A percentile compares a stretch with the other conserved stretches of the same genome.
Conservation (phyloP, 2,113 vertebrate genomes). For the Lonchura striata region DNA sequence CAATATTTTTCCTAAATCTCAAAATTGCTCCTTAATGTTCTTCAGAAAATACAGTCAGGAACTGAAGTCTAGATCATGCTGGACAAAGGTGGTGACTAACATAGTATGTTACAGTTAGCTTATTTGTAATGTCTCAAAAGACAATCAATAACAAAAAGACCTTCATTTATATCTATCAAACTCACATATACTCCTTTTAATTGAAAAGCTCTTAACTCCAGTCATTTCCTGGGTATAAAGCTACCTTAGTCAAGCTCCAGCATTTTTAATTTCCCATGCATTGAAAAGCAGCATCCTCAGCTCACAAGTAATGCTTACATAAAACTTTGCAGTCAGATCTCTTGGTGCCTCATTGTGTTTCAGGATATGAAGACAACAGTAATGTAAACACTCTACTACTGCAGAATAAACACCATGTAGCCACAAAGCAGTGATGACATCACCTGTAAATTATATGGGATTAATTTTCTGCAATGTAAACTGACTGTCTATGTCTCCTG, state of each 20-base stretch:
- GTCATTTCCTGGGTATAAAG: constrained; percentile 36
- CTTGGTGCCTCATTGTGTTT: constrained; percentile 9
- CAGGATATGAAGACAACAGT: constrained; percentile 41
- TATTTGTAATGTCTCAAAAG: constrained; percentile 17
- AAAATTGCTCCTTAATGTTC: not conserved
- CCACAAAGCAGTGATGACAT: constrained; percentile 11
- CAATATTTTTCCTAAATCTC: not conserved
- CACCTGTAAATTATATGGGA: not conserved
- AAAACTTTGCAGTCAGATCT: not conserved
- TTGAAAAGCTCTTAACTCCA: constrained; percentile 56
- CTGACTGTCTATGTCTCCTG: not conserved
- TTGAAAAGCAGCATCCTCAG: constrained; percentile 21
- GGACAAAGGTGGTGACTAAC: not conserved
- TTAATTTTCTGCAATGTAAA: constrained; percentile 8
- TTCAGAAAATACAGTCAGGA: not conserved
- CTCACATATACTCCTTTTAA: not conserved
- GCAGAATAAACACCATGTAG: constrained; percentile 27
- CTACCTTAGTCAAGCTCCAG: not conserved
- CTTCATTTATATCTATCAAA: constrained; percentile 37
- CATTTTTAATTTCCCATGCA: constrained; percentile 36
- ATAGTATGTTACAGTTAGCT: not conserved
- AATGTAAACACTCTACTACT: constrained; percentile 9
- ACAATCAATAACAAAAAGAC: constrained; percentile 19
- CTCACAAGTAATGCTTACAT: not conserved
- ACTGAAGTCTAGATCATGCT: not conserved